Evolutionary conservation across 2,113 vertebrate genomes (phyloP).

Genomic region (Pelmatolapia mariae): DNA sequence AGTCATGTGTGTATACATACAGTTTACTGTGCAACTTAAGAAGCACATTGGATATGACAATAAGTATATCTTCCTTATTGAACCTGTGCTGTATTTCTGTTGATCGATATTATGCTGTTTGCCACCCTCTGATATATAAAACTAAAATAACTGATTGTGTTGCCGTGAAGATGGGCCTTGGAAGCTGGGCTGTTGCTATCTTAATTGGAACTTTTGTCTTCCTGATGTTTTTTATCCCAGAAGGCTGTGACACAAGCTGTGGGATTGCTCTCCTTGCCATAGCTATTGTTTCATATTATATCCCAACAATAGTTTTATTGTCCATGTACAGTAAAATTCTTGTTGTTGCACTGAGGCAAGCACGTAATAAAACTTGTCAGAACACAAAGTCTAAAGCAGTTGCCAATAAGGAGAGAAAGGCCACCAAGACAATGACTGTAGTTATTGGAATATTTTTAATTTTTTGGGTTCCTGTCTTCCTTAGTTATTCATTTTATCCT

Average conservation of each 20-base stretch:
- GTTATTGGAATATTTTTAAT: neutral
- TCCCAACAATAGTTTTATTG: neutral
- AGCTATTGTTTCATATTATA: too few relatives aligned
- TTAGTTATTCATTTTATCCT: neutral
- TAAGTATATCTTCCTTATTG: neutral
- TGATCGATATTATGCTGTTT: neutral
- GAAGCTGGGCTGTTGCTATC: conserved; percentile 74
- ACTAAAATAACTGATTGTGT: neutral
- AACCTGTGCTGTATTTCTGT: neutral
- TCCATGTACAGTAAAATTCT: conserved; percentile 21
- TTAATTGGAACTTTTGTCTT: conserved; percentile 61
- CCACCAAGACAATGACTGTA: neutral
- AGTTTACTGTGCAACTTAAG: neutral
- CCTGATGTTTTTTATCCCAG: neutral
- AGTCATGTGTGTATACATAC: neutral
- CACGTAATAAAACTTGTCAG: neutral
- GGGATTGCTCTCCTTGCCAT: too few relatives aligned
- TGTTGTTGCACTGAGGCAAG: conserved; percentile 13
- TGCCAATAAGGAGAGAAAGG: neutral
- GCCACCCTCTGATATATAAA: neutral
- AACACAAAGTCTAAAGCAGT: neutral
- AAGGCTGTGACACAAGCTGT: neutral
- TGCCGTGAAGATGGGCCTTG: conserved; percentile 61
- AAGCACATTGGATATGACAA: neutral
- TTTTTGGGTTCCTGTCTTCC: neutral